These are phyloP conservation scores for Australoheros scitulus DNA, from an alignment of 2,113 vertebrate species.

Conservation along the genomic window DNA sequence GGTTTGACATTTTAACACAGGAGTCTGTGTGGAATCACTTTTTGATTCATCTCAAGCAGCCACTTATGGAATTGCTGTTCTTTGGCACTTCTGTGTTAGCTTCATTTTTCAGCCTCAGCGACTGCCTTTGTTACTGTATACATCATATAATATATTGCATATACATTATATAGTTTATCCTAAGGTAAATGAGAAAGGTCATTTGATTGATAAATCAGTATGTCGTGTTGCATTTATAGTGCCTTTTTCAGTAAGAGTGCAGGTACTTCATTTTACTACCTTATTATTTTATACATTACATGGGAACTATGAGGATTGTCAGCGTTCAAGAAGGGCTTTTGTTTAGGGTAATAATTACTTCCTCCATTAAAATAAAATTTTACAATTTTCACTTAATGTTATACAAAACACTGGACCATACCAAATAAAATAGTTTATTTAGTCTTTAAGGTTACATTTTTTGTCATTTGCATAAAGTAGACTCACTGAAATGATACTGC, in stretches of 20 bases:
- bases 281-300: not conserved
- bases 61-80: not conserved
- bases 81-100: not conserved
- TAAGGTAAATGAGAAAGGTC: not conserved
- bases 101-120: not conserved
- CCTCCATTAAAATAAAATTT: not conserved
- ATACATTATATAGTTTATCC: not conserved
- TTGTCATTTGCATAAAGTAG: not conserved
- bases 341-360: not conserved
- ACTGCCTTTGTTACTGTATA: not conserved
- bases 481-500: not conserved
- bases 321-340: not conserved
- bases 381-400: not conserved
- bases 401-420: not conserved
- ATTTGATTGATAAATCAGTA: slow-evolving; percentile 36
- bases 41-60: not conserved
- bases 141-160: not conserved
- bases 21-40: not conserved
- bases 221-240: slow-evolving; percentile 13
- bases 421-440: not conserved
- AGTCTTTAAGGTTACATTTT: not conserved
- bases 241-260: slow-evolving; percentile 31
- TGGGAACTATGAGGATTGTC: not conserved
- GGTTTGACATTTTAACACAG: not conserved
- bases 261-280: slow-evolving; percentile 16